These are phyloP conservation scores for Siphamia tubifer DNA, from an alignment of 2,113 vertebrate genomes.

Conservation along the genomic window DNA sequence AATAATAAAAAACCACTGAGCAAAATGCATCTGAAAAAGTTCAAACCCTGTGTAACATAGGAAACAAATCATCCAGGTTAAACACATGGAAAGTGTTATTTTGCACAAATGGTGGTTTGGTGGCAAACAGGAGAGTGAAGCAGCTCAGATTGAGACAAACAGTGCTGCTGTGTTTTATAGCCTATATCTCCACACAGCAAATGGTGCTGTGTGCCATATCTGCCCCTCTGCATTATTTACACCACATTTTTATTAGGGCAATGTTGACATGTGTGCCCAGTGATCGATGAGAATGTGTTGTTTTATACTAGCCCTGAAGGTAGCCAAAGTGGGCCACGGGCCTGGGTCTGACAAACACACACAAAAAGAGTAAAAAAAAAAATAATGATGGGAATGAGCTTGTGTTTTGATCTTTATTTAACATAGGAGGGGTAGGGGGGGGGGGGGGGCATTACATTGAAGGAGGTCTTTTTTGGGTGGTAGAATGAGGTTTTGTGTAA, in stretches of 20 bases:
- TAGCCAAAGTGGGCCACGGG: constrained; percentile 60
- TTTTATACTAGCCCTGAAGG: constrained; percentile 34
- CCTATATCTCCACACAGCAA: constrained; percentile 64
- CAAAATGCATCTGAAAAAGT: background rate
- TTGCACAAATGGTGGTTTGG: constrained; percentile 1
- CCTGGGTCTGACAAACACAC: background rate
- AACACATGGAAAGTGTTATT: constrained; percentile 11
- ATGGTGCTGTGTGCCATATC: constrained; percentile 53
- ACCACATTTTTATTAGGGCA: constrained; percentile 72
- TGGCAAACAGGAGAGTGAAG: constrained; percentile 28
- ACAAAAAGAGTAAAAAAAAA: background rate
- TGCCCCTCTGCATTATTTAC: constrained; percentile 70
- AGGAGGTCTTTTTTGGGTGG: constrained; percentile 14
- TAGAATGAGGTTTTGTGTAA: background rate
- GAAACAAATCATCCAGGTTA: constrained; percentile 11
- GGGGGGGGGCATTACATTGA: background rate
- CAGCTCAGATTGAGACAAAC: constrained; percentile 66
- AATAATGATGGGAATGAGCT: constrained; percentile 26
- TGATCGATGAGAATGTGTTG: constrained; percentile 66
- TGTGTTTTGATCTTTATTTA: constrained; percentile 29
- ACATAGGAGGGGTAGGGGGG: too few species aligned
- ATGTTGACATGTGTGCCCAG: constrained; percentile 60
- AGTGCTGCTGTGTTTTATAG: constrained; percentile 64
- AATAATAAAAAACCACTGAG: background rate
- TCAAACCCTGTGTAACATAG: background rate